These are phyloP conservation scores for Synaphobranchus kaupii DNA, from an alignment of 2,797 vertebrate genomes.

Conservation along the genomic window DNA sequence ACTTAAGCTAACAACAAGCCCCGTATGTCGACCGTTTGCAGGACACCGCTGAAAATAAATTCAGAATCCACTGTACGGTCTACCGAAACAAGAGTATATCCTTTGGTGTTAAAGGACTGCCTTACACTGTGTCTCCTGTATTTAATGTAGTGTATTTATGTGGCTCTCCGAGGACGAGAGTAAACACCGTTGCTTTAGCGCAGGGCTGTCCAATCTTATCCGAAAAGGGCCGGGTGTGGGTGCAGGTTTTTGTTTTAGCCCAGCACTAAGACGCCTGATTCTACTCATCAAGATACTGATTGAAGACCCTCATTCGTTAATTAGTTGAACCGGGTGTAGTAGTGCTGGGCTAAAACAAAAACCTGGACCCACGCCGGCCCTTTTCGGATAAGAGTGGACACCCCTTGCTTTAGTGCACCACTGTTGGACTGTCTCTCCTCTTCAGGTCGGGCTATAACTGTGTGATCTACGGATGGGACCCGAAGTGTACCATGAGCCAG, in stretches of 20 bases:
- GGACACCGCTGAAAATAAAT: neutral
- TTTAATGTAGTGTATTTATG: neutral
- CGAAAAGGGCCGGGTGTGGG: neutral
- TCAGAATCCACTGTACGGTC: neutral
- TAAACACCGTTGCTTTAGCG: neutral
- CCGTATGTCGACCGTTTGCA: neutral
- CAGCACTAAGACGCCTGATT: neutral
- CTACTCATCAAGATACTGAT: neutral
- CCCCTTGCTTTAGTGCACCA: neutral
- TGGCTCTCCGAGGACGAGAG: neutral
- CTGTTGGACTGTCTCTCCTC: neutral
- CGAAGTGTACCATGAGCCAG: slow-evolving; percentile 95
- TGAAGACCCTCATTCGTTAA: neutral
- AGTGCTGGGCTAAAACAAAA: neutral
- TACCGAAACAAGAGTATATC: neutral
- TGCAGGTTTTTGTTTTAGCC: neutral
- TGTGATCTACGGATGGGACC: slow-evolving; percentile 96
- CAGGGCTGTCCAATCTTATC: too few relatives aligned
- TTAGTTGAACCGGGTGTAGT: neutral
- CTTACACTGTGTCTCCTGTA: neutral
- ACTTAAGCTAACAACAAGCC: neutral
- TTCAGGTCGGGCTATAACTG: slow-evolving; percentile 90
- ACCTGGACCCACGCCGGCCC: neutral
- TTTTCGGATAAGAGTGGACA: neutral
- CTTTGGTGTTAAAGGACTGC: neutral